Evolutionary conservation across 2,797 vertebrate genomes (phyloP).

Genomic region (Tarsius wallacei): DNA sequence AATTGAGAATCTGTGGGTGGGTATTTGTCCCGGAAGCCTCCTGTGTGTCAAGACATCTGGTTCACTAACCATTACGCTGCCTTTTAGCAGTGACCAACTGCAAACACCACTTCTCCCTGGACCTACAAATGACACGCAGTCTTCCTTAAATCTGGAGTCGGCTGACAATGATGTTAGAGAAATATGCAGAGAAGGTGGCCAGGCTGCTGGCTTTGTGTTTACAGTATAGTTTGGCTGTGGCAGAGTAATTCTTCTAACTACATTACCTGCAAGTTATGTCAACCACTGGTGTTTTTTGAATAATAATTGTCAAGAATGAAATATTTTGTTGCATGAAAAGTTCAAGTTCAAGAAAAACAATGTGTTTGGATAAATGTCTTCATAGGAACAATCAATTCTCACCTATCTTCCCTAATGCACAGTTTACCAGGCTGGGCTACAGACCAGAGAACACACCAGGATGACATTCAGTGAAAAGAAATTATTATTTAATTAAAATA

Average conservation of each 20-base stretch:
- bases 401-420: fast-evolving
- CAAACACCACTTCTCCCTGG: not conserved
- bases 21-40: constrained; percentile 54
- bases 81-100: not conserved
- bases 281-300: not conserved
- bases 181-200: not conserved
- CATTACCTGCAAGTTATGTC: not conserved
- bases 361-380: fast-evolving
- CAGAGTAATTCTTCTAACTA: too few species aligned
- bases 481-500: not conserved
- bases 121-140: fast-evolving
- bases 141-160: not conserved
- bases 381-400: fast-evolving
- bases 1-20: constrained; percentile 50
- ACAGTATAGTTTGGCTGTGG: fast-evolving
- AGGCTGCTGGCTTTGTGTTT: fast-evolving
- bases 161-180: fast-evolving
- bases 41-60: constrained; percentile 64
- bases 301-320: not conserved
- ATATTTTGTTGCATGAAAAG: not conserved
- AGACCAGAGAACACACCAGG: not conserved
- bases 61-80: not conserved
- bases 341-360: not conserved
- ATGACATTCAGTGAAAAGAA: not conserved
- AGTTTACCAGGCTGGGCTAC: too few species aligned